A percentile compares a stretch with the other conserved stretches of the same genome.
Evolutionary conservation across 2,888 invertebrate species (phyloP).

Genomic region (Cheilosia impressa): DNA sequence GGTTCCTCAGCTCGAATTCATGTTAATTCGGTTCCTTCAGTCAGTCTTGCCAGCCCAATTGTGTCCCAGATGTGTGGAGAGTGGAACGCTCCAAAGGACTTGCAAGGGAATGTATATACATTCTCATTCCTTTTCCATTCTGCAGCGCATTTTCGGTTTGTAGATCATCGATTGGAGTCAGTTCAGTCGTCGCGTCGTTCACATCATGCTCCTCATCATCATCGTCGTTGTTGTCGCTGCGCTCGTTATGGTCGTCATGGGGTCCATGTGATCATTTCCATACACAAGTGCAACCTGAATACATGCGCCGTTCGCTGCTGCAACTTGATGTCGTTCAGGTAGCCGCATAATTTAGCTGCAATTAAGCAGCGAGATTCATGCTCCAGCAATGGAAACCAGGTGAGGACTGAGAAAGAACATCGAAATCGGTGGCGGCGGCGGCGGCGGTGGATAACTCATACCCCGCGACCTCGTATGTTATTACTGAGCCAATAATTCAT

Average conservation of each 20-base stretch:
- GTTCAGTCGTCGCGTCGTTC: constrained; percentile 14
- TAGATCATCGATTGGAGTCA: constrained; percentile 68
- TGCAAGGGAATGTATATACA: constrained; percentile 20
- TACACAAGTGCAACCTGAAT: constrained; percentile 59
- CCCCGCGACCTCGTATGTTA: constrained; percentile 72
- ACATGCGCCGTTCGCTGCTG: constrained; percentile 2
- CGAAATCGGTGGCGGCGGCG: constrained; percentile 20
- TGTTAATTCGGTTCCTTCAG: constrained; percentile 63
- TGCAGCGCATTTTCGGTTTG: constrained; percentile 35
- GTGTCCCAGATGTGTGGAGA: constrained; percentile 45
- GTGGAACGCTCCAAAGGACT: constrained; percentile 19
- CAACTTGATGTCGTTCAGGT: constrained; percentile 67
- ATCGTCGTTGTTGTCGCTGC: constrained; percentile 15
- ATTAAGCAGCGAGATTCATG: constrained; percentile 72
- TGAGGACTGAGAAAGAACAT: constrained; percentile 37
- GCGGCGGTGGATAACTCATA: constrained; percentile 20
- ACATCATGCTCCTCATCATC: constrained; percentile 6
- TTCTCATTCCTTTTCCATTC: constrained; percentile 32
- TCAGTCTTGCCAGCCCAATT: constrained; percentile 34
- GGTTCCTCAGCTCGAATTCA: constrained; percentile 62
- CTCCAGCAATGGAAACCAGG: constrained; percentile 40
- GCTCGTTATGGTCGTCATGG: constrained; percentile 66
- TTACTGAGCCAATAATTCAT: constrained; percentile 74
- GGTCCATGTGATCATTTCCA: constrained; percentile 60
- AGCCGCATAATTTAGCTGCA: constrained; percentile 75